Base-by-base conservation (phyloP, 1,140 invertebrate species). In the Ceratosolen solmsi region DNA sequence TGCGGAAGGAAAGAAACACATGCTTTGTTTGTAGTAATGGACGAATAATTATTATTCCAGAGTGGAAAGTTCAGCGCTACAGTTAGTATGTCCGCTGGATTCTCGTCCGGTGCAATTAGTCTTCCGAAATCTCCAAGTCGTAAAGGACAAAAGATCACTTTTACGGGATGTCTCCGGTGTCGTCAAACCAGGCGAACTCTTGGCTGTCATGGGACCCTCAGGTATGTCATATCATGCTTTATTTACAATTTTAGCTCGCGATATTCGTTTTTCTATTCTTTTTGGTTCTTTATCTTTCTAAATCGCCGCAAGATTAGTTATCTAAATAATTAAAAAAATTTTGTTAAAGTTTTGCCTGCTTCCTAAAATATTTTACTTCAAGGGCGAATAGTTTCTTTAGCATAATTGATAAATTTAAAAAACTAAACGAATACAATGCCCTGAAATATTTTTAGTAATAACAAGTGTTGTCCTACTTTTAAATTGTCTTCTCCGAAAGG, bases 171-270 rank as follows among this genome's bases (percentile, higher is more conserved):
- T 96, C 85, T 94, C 94, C 87, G 96, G 96, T 41, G 89, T 95
- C 80, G 95, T 95, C 79, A 93, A 94, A 86, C 96, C 96, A 8
- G 96, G 96, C 60, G 94, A 96, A 89, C 91, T 97, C 27, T 89
- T 97, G 82, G 96, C 96, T 82, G 94, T 97, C 30, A 96, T 97
- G 95, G 96, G 96, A 82, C 95, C 96, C 17, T 96, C 95, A 86
- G 96, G 96, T 94, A 90, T 89, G 84, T 84, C 30, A 63, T 63
- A 3, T 33, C 3, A 0, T 63, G 1, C 27, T 33, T 63, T 63
- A 60, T 60, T 27, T 27, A 63, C 33, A n/a, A 2, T 33, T 63
- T 15, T 63, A 13, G 25, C 5, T 60, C n/a, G 27, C 25, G 25
- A 60, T 27, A 13, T n/a, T 56, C n/a, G n/a, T 27, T 1, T n/a